Conservation (phyloP, 2,797 vertebrate genomes). For the Intellagama lesueurii region DNA sequence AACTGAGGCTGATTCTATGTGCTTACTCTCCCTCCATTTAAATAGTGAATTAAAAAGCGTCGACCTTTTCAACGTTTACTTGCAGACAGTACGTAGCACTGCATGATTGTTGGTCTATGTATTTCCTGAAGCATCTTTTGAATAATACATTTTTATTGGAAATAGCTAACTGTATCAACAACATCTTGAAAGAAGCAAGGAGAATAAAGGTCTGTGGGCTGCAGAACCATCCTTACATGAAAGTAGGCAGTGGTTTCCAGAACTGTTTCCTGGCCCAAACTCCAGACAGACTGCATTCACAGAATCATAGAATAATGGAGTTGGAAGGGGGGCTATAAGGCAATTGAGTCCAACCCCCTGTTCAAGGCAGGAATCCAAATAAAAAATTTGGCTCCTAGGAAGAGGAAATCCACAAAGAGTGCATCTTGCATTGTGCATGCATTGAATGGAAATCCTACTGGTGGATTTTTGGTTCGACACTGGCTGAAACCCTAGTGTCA, state of each 20-base stretch:
- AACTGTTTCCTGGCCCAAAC: not conserved
- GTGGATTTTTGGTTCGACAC: too few relatives aligned
- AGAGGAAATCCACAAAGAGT: not conserved
- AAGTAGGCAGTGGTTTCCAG: not conserved
- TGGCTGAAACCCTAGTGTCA: too few relatives aligned
- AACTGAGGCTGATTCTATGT: not conserved
- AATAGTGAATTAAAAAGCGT: not conserved
- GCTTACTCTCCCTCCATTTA: constrained; percentile 1
- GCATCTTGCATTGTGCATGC: not conserved
- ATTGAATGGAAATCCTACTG: not conserved
- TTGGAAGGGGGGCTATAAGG: too few relatives aligned
- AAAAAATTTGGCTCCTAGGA: too few relatives aligned
- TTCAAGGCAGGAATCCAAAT: too few relatives aligned
- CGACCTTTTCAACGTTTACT: not conserved
- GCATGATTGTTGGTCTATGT: not conserved
- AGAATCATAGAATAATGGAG: too few relatives aligned
- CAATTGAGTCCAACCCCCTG: too few relatives aligned
- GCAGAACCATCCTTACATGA: not conserved
- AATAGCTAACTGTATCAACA: not conserved
- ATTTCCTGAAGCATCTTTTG: not conserved
- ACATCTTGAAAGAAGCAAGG: not conserved
- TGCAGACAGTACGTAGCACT: not conserved
- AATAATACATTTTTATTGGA: not conserved
- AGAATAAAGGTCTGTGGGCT: not conserved
- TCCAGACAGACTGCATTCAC: too few relatives aligned